Conservation (phyloP, 2,888 invertebrate genomes). For the Platycheirus albimanus region DNA sequence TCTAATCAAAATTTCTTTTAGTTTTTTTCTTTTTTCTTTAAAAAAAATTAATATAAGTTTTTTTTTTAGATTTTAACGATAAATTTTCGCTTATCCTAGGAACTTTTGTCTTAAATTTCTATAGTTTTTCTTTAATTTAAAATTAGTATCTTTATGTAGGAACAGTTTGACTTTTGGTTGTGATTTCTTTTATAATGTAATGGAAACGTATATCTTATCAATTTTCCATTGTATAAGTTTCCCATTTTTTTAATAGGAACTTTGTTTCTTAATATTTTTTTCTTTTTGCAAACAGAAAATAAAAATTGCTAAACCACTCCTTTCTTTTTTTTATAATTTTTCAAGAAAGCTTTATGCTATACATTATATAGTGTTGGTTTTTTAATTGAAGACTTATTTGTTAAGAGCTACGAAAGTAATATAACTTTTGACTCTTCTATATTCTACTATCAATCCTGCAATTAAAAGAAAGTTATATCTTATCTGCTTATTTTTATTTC, state of each 20-base stretch:
- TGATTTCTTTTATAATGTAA: constrained; percentile 27
- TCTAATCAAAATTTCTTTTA: constrained; percentile 52
- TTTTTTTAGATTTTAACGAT: constrained; percentile 57
- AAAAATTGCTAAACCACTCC: not conserved
- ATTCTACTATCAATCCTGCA: too few species aligned
- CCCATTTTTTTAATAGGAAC: constrained; percentile 62
- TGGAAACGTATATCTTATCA: constrained; percentile 14
- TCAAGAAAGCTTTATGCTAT: not conserved
- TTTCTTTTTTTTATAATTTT: not conserved
- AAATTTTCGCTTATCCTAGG: constrained; percentile 69
- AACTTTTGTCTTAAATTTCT: constrained; percentile 65
- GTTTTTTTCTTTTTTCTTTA: constrained; percentile 40
- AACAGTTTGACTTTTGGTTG: constrained; percentile 60
- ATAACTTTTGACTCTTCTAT: too few species aligned
- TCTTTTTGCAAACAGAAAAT: constrained; percentile 37
- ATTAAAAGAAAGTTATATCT: too few species aligned
- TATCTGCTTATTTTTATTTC: too few species aligned
- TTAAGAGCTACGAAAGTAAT: too few species aligned
- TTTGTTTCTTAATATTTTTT: constrained; percentile 41
- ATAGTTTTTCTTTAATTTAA: constrained; percentile 41
- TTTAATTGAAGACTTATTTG: too few species aligned
- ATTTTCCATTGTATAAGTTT: constrained; percentile 30
- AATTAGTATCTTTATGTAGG: constrained; percentile 62
- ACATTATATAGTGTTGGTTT: too few species aligned
- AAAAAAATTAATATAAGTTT: constrained; percentile 57